These are phyloP conservation scores for Damaliscus lunatus DNA, from an alignment of 2,113 vertebrate species.

Conservation along the genomic window DNA sequence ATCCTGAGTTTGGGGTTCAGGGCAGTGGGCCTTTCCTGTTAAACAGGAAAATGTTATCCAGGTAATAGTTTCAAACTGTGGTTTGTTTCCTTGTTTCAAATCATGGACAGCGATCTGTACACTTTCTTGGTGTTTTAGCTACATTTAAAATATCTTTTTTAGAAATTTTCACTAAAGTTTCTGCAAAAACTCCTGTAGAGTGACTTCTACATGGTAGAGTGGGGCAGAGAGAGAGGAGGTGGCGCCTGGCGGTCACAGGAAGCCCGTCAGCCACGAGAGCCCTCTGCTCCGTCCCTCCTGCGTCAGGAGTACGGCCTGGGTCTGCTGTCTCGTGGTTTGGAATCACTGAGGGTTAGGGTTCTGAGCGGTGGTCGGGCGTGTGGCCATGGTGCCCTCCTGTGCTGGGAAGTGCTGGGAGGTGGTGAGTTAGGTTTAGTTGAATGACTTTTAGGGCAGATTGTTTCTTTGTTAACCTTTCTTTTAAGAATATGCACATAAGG, in stretches of 20 bases:
- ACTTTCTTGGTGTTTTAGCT: neutral
- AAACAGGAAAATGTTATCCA: neutral
- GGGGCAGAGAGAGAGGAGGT: neutral
- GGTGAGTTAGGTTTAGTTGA: neutral
- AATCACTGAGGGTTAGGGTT: neutral
- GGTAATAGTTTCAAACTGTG: neutral
- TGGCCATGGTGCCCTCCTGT: neutral
- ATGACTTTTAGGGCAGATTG: neutral
- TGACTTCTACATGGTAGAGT: neutral
- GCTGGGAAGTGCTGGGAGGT: neutral
- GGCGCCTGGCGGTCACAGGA: neutral
- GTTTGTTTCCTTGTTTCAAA: constrained; percentile 15
- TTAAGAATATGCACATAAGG: neutral
- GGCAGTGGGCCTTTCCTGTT: neutral
- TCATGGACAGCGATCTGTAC: neutral
- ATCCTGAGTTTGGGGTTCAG: neutral
- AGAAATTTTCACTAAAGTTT: neutral
- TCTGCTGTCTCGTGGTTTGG: neutral
- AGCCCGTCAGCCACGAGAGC: accelerated
- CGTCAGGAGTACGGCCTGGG: neutral
- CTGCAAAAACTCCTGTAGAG: neutral
- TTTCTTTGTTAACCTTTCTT: neutral
- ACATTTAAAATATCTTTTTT: neutral
- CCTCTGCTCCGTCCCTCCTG: neutral
- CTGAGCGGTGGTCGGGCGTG: neutral